Evolutionary conservation across 1,140 invertebrate genomes (phyloP).

Genomic region (Micrasema minimum): DNA sequence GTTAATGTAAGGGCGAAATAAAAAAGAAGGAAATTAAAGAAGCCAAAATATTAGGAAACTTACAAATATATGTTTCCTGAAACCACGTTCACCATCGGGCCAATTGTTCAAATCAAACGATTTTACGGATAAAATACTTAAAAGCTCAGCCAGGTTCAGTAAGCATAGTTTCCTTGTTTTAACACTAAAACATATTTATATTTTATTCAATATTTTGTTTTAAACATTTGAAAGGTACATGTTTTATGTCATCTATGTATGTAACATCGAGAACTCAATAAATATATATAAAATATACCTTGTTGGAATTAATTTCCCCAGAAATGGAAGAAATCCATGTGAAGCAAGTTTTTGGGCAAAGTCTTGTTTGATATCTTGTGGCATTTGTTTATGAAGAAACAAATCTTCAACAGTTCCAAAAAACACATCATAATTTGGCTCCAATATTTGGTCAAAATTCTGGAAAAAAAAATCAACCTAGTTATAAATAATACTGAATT

Average conservation of each 20-base stretch:
- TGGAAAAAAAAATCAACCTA: constrained; percentile 22
- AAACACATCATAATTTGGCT: constrained; percentile 38
- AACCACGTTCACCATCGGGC: constrained; percentile 37
- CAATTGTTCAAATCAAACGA: constrained; percentile 41
- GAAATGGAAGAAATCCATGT: constrained; percentile 40
- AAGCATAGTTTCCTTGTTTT: constrained; percentile 42
- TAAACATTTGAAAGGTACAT: no score
- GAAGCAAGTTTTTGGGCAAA: constrained; percentile 38
- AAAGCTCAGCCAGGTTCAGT: constrained; percentile 42
- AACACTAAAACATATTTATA: constrained; percentile 7
- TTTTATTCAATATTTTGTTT: no score
- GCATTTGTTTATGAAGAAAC: constrained; percentile 31
- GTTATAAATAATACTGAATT: not conserved
- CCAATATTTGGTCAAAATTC: constrained; percentile 30
- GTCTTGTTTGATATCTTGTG: constrained; percentile 8
- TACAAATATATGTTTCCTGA: constrained; percentile 46
- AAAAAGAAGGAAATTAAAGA: not conserved
- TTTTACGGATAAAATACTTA: constrained; percentile 38
- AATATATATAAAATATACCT: no score
- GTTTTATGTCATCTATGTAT: no score
- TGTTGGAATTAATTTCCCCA: constrained; percentile 29
- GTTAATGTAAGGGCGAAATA: not conserved
- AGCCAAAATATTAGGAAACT: constrained; percentile 2
- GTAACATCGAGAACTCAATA: no score
- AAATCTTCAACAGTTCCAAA: constrained; percentile 34